Percentiles rank a stretch among this genome's conserved stretches.
Conservation (phyloP, 1,140 invertebrate genomes). For the Saxidomus purpurata region DNA sequence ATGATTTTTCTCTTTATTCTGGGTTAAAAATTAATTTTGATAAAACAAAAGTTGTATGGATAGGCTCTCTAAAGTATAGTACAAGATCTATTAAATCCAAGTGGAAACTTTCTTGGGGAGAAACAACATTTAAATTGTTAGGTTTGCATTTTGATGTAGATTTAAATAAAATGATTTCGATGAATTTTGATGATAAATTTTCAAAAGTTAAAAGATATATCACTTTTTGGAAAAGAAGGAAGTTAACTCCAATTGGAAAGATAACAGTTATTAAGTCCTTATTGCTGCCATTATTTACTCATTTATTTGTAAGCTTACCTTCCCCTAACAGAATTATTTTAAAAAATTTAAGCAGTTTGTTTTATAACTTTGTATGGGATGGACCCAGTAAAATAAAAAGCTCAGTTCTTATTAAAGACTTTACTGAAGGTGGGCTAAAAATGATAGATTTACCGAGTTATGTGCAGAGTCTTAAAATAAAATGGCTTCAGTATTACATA, state of each 20-base stretch:
- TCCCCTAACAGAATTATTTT: background rate
- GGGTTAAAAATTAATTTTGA: conserved; percentile 47
- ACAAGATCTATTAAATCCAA: background rate
- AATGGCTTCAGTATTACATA: background rate
- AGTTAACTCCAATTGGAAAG: background rate
- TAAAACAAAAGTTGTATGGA: conserved; percentile 53
- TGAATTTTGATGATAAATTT: background rate
- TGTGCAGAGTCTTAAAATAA: background rate
- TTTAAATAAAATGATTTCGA: background rate
- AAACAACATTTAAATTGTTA: background rate
- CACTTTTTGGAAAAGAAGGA: background rate
- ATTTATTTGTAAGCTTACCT: background rate
- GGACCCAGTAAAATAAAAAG: background rate
- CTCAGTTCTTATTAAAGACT: background rate
- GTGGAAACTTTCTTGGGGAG: background rate
- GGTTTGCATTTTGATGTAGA: background rate
- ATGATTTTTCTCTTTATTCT: conserved; percentile 3
- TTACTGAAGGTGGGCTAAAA: background rate
- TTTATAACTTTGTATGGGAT: conserved; percentile 13
- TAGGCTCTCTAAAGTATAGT: conserved; percentile 16
- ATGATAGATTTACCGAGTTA: background rate
- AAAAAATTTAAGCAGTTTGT: background rate
- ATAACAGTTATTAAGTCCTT: conserved; percentile 4
- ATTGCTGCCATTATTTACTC: background rate
- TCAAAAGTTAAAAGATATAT: background rate